Conservation (phyloP, 2,113 vertebrate species). For the Oryzias celebensis region DNA sequence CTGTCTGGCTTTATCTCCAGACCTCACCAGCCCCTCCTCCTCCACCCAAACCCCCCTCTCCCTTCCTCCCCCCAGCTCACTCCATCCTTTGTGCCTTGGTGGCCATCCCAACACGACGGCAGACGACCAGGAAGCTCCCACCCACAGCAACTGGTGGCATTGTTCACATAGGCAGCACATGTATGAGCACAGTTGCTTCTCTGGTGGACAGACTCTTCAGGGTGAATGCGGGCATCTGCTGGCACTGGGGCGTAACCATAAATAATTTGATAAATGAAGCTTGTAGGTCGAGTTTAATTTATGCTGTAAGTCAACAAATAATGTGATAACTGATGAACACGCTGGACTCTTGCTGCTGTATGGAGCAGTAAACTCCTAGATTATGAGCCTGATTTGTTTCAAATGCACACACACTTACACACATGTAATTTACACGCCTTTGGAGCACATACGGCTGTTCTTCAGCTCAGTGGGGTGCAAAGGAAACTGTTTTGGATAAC, state of each 20-base stretch:
- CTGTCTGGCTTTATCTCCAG: conserved; percentile 65
- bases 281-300: conserved; percentile 11
- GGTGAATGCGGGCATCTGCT: conserved; percentile 47
- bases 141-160: conserved; percentile 72
- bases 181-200: conserved; percentile 40
- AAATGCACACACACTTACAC: too few species aligned
- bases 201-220: conserved; percentile 8
- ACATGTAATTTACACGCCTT: too few species aligned
- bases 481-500: conserved; percentile 29
- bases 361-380: too few species aligned
- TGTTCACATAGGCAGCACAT: conserved; percentile 46
- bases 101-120: conserved; percentile 48
- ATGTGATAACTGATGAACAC: background rate
- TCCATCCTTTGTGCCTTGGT: conserved; percentile 58
- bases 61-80: conserved; percentile 18
- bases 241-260: conserved; percentile 10
- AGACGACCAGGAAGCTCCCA: conserved; percentile 52
- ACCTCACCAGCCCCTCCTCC: conserved; percentile 4
- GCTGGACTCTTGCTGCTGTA: too few species aligned
- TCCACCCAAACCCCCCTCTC: background rate
- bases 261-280: conserved; percentile 9
- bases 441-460: too few species aligned
- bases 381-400: too few species aligned
- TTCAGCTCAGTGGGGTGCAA: too few species aligned
- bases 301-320: background rate